Evolutionary conservation across 2,888 invertebrate genomes (phyloP).

Genomic region (Orchesellides sinensis): DNA sequence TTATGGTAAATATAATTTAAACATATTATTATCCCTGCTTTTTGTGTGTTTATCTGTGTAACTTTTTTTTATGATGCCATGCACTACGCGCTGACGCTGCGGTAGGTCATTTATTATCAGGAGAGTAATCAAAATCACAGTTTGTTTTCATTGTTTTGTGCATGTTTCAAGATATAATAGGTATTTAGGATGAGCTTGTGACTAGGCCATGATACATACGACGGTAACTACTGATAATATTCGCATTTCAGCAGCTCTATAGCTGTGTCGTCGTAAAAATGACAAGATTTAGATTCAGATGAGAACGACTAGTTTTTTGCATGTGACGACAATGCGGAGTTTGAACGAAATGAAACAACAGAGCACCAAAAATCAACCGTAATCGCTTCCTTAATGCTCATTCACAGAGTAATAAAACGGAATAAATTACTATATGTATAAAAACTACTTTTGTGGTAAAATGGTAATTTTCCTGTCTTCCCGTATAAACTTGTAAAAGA

Average conservation of each 20-base stretch:
- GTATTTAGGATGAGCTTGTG: not conserved
- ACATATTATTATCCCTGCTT: constrained; percentile 21
- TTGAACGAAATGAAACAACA: not conserved
- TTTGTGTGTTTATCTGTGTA: too few species aligned
- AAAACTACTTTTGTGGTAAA: constrained; percentile 4
- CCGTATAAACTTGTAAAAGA: not conserved
- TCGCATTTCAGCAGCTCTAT: too few species aligned
- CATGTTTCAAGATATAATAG: constrained; percentile 1
- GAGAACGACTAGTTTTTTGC: constrained; percentile 1
- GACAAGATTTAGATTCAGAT: constrained; percentile 28
- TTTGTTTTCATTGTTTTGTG: constrained; percentile 17
- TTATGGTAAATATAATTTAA: constrained; percentile 31
- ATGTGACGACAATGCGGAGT: not conserved
- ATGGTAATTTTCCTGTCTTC: not conserved
- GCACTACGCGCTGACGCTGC: constrained; percentile 24
- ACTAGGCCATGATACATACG: too few species aligned
- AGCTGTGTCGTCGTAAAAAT: constrained; percentile 25
- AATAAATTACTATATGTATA: constrained; percentile 17
- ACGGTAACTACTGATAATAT: too few species aligned
- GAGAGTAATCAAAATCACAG: constrained; percentile 50
- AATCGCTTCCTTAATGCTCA: constrained; percentile 51
- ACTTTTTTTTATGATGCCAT: too few species aligned
- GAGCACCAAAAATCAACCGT: constrained; percentile 14
- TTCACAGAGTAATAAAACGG: constrained; percentile 34
- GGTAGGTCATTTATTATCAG: constrained; percentile 56